Evolutionary conservation across 2,888 invertebrate genomes (phyloP).

Genomic region (Caenorhabditis panamensis): DNA sequence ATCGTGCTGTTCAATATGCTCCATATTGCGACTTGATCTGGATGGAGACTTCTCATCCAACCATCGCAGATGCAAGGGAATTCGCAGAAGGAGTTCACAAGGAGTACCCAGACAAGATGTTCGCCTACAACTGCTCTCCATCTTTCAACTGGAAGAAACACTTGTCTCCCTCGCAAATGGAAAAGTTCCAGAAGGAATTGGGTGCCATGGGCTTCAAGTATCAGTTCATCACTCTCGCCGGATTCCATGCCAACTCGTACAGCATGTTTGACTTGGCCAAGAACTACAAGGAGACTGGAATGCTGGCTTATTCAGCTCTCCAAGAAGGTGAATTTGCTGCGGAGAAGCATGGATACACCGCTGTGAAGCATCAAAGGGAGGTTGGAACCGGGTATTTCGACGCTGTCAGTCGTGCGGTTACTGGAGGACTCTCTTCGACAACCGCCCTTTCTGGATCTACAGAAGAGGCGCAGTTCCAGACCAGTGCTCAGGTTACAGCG

Average conservation of each 20-base stretch:
- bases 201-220: slow-evolving; percentile 82
- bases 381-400: slow-evolving; percentile 82
- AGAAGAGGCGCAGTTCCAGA: slow-evolving; percentile 82
- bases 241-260: slow-evolving; percentile 81
- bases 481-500: slow-evolving; percentile 64
- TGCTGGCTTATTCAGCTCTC: slow-evolving; percentile 81
- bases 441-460: slow-evolving; percentile 81
- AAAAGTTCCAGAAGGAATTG: slow-evolving; percentile 81
- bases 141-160: slow-evolving; percentile 82
- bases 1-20: slow-evolving; percentile 80
- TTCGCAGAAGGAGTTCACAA: slow-evolving; percentile 81
- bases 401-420: slow-evolving; percentile 79
- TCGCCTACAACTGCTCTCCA: slow-evolving; percentile 82
- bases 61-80: slow-evolving; percentile 80
- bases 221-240: slow-evolving; percentile 82
- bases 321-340: slow-evolving; percentile 82
- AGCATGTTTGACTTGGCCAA: slow-evolving; percentile 81
- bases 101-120: slow-evolving; percentile 79
- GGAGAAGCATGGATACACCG: slow-evolving; percentile 81
- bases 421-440: slow-evolving; percentile 75
- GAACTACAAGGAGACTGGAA: slow-evolving; percentile 80
- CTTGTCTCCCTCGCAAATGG: slow-evolving; percentile 80
- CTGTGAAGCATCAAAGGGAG: slow-evolving; percentile 82
- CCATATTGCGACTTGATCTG: slow-evolving; percentile 81
- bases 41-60: slow-evolving; percentile 82